Evolutionary conservation across 2,113 vertebrate genomes (phyloP).

Genomic region (Lathamus discolor): DNA sequence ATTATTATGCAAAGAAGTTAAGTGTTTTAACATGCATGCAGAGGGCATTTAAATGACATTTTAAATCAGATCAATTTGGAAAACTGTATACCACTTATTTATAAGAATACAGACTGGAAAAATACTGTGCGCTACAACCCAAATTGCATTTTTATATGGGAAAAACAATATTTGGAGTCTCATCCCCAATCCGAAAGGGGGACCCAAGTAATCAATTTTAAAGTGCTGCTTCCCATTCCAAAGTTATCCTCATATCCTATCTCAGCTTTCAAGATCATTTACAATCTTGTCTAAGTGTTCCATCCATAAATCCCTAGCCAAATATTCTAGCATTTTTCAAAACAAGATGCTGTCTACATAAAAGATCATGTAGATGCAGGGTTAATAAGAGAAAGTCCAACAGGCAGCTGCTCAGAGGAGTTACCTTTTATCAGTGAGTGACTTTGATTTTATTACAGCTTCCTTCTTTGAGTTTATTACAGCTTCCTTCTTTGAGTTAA

Average conservation of each 20-base stretch:
- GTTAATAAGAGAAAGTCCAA: not conserved
- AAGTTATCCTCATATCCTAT: not conserved
- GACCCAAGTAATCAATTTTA: not conserved
- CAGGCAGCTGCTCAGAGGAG: not conserved
- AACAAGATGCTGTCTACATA: not conserved
- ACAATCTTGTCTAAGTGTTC: not conserved
- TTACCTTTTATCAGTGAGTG: not conserved
- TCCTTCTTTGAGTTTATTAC: not conserved
- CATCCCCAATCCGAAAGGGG: not conserved
- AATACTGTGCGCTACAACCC: not conserved
- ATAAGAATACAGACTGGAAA: not conserved
- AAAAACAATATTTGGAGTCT: not conserved
- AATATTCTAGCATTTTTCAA: not conserved
- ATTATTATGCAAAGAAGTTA: conserved; percentile 29
- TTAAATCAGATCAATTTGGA: conserved; percentile 18
- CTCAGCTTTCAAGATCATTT: not conserved
- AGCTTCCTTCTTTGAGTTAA: not conserved
- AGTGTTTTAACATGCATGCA: not conserved
- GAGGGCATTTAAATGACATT: conserved; percentile 1
- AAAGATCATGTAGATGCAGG: not conserved
- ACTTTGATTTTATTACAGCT: not conserved
- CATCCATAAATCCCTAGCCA: not conserved
- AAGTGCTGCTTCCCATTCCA: not conserved
- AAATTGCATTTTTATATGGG: not conserved
- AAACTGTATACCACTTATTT: not conserved